A percentile compares a stretch with the other conserved stretches of the same genome.
These are phyloP conservation scores for Lycopodina hypogea DNA, from an alignment of 37 sponge, comb jelly and placozoan species.

Conservation along the genomic window DNA sequence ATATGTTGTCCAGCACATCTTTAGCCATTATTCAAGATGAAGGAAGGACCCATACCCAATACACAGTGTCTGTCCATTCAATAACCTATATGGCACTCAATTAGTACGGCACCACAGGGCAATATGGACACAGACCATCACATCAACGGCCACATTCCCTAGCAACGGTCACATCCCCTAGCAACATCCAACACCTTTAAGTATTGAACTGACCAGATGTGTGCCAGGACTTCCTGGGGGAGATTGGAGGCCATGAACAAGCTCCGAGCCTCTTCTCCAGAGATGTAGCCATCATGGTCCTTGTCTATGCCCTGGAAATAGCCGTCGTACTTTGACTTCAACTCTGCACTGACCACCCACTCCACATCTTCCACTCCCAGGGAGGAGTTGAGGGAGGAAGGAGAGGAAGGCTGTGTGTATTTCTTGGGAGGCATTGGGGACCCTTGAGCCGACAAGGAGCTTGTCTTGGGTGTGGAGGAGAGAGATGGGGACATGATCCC, in stretches of 20 bases:
- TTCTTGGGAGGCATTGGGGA: slow-evolving; percentile 11
- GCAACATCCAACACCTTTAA: too few species aligned
- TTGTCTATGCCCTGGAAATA: slow-evolving; percentile 80
- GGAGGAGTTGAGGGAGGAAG: slow-evolving; percentile 1
- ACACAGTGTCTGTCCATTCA: too few species aligned
- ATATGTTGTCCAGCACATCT: too few species aligned
- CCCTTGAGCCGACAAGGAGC: not conserved
- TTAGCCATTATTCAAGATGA: too few species aligned
- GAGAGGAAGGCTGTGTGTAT: not conserved
- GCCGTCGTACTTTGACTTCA: slow-evolving; percentile 74
- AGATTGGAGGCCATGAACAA: slow-evolving; percentile 80
- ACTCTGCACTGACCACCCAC: slow-evolving; percentile 64
- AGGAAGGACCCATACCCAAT: too few species aligned
- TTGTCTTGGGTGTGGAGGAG: not conserved
- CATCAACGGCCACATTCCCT: too few species aligned
- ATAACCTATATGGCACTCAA: too few species aligned
- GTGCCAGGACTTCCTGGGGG: slow-evolving; percentile 41
- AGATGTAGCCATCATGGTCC: slow-evolving; percentile 71
- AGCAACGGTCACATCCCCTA: too few species aligned
- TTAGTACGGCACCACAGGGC: too few species aligned
- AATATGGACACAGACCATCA: too few species aligned
- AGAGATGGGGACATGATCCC: not conserved
- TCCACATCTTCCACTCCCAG: not conserved
- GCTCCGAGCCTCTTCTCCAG: slow-evolving; percentile 63
- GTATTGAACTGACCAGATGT: slow-evolving; percentile 84